A percentile compares a stretch with the other conserved stretches of the same genome.
phyloP scores from a whole-genome alignment of 2,113 vertebrate genomes.

The Origma solitaria region DNA sequence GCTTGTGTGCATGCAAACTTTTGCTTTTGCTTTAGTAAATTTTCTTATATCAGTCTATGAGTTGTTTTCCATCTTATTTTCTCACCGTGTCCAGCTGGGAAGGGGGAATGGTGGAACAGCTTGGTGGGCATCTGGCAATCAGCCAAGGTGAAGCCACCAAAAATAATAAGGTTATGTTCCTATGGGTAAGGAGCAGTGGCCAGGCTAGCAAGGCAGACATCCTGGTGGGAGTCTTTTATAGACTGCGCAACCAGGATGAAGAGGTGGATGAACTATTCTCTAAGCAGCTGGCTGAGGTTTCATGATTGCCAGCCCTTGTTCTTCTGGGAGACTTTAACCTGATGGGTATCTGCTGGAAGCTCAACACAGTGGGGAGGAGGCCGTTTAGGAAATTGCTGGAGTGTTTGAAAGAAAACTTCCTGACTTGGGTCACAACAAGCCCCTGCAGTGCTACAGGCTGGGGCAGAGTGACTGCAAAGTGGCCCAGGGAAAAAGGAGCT shows the following conservation, averaged over 20 bases:
- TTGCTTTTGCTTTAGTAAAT: neutral
- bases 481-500: neutral
- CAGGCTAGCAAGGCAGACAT: neutral
- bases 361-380: neutral
- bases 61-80: neutral
- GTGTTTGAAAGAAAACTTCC: neutral
- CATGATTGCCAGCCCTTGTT: neutral
- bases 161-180: neutral
- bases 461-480: neutral
- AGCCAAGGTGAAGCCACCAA: neutral
- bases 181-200: too few relatives aligned
- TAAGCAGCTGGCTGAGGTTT: neutral
- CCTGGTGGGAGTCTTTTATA: neutral
- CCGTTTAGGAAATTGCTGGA: neutral
- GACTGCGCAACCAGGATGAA: neutral
- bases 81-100: neutral
- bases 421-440: neutral
- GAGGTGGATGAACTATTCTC: neutral
- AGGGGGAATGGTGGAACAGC: neutral
- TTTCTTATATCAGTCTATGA: neutral
- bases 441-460: neutral
- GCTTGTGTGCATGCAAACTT: neutral
- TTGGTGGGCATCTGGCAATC: neutral
- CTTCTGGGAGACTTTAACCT: neutral
- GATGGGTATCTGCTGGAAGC: neutral